These are phyloP conservation scores for Corydoras maculifer DNA, from an alignment of 2,113 vertebrate genomes.

Conservation along the genomic window DNA sequence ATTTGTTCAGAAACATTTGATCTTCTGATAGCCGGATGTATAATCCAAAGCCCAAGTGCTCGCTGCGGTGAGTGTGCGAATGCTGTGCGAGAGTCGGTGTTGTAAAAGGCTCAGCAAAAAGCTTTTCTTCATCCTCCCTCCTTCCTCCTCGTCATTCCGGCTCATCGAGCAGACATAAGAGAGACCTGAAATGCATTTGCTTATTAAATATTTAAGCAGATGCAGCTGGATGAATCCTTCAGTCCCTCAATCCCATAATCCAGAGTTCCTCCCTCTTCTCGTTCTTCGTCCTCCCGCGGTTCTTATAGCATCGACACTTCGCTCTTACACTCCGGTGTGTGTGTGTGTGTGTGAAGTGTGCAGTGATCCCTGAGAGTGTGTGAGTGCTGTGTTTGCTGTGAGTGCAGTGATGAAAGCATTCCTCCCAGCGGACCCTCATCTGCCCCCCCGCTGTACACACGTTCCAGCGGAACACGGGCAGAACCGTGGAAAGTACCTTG, in stretches of 20 bases:
- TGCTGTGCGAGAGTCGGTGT: background rate
- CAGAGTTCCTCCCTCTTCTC: background rate
- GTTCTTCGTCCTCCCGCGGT: background rate
- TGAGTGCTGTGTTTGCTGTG: background rate
- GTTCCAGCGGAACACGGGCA: background rate
- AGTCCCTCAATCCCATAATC: background rate
- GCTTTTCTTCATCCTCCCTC: slow-evolving; percentile 11
- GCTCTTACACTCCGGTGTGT: background rate
- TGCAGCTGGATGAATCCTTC: slow-evolving; percentile 14
- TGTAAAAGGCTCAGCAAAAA: slow-evolving; percentile 18
- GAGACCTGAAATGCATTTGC: slow-evolving; percentile 42
- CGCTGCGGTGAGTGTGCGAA: too few species aligned
- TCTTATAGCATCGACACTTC: background rate
- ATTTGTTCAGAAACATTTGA: too few species aligned
- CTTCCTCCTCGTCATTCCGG: slow-evolving; percentile 18
- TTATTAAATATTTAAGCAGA: slow-evolving; percentile 45
- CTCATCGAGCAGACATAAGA: slow-evolving; percentile 18
- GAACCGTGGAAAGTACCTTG: background rate
- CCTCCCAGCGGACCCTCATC: background rate
- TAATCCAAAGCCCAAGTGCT: too few species aligned
- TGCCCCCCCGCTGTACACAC: slow-evolving; percentile 2
- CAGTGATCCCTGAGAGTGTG: background rate
- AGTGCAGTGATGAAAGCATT: background rate
- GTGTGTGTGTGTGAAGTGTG: background rate
- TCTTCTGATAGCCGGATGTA: too few species aligned